These are phyloP conservation scores for Drosophila lowei DNA, from an alignment of 1,140 invertebrate species.

Conservation along the genomic window DNA sequence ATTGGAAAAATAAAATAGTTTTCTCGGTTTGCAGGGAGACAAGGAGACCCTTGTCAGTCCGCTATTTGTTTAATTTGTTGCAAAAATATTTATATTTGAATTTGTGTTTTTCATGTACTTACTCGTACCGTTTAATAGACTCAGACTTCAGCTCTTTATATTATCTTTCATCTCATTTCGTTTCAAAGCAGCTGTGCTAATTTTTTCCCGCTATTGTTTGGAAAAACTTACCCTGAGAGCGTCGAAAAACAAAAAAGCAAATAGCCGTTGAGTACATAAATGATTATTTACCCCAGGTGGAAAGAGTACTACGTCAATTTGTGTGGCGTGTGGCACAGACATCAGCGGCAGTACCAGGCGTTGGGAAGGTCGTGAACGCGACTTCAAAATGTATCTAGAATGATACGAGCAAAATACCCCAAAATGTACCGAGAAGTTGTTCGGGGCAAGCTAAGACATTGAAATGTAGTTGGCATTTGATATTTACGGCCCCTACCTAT, in stretches of 20 bases:
- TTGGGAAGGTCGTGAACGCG: constrained; percentile 35
- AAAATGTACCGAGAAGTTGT: constrained; percentile 19
- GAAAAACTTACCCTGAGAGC: constrained; percentile 65
- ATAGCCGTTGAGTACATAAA: constrained; percentile 46
- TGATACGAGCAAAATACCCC: constrained; percentile 13
- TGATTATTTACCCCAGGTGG: constrained; percentile 52
- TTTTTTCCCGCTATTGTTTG: constrained; percentile 71
- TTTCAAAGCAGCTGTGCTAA: constrained; percentile 69
- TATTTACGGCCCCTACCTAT: constrained; percentile 15
- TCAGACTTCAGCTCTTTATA: constrained; percentile 23
- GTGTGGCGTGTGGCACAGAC: constrained; percentile 16
- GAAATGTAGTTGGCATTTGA: constrained; percentile 22
- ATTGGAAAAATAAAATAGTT: constrained; percentile 45
- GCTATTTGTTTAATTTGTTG: constrained; percentile 61
- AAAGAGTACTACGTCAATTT: constrained; percentile 51
- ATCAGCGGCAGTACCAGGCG: no score
- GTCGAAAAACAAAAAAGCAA: constrained; percentile 31
- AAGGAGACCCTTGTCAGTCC: constrained; percentile 5
- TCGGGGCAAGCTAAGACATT: constrained; percentile 7
- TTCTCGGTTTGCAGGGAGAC: constrained; percentile 24
- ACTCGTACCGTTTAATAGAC: constrained; percentile 52
- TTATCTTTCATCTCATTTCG: constrained; percentile 18
- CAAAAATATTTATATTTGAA: constrained; percentile 69
- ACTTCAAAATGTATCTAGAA: constrained; percentile 11
- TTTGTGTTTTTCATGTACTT: constrained; percentile 63